These are phyloP conservation scores for Philopedon plagiatum DNA, from an alignment of 2,888 invertebrate genomes.

Conservation along the genomic window DNA sequence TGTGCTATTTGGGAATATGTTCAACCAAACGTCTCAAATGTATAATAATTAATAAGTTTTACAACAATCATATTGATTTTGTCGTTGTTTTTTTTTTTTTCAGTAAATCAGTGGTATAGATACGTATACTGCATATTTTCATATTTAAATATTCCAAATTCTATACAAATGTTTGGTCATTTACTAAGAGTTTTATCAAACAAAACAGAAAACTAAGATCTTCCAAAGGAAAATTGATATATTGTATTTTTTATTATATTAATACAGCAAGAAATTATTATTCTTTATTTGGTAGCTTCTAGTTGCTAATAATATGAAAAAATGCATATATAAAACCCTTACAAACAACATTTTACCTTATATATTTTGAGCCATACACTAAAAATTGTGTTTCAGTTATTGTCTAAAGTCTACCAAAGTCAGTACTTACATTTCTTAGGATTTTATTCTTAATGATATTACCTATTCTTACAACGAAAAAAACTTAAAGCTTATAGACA, in stretches of 20 bases:
- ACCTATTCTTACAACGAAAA: neutral
- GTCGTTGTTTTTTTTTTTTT: constrained; percentile 17
- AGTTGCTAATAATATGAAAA: neutral
- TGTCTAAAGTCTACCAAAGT: constrained; percentile 39
- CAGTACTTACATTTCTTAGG: constrained; percentile 34
- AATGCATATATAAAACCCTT: neutral
- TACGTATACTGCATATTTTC: neutral
- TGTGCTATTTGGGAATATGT: no score
- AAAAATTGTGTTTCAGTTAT: constrained; percentile 33
- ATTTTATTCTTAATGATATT: neutral
- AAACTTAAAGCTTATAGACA: neutral
- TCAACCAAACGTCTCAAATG: neutral
- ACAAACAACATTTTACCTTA: constrained; percentile 7
- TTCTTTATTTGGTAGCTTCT: no score
- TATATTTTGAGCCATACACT: constrained; percentile 24
- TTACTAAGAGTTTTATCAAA: no score
- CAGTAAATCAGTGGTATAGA: no score
- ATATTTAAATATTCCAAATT: no score
- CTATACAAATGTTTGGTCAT: no score
- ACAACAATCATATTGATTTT: constrained; percentile 1
- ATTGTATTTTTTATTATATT: no score
- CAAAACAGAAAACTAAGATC: no score
- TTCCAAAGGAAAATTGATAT: no score
- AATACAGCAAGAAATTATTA: no score
- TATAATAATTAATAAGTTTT: neutral